A percentile compares a stretch with the other conserved stretches of the same genome.
Conservation (phyloP, 2,888 invertebrate species). For the Allolobophora icterica region DNA sequence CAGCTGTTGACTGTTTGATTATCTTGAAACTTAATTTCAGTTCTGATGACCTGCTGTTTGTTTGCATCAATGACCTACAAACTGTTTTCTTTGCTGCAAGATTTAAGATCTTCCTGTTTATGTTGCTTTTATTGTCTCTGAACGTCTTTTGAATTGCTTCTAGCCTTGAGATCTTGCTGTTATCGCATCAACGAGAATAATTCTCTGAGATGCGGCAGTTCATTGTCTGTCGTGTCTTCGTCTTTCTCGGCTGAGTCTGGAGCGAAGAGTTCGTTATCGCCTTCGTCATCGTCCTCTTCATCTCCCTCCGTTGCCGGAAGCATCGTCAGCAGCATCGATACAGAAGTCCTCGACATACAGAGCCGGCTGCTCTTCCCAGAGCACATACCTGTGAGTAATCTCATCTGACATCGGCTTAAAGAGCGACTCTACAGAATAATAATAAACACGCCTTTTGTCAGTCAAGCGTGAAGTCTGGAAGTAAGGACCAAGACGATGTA, state of each 20-base stretch:
- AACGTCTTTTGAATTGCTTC: background rate
- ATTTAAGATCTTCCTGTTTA: background rate
- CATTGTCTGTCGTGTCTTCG: conserved; percentile 33
- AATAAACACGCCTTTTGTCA: too few species aligned
- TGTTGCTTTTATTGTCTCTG: background rate
- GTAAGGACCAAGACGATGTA: too few species aligned
- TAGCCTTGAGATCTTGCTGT: conserved; percentile 40
- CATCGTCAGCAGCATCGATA: conserved; percentile 50
- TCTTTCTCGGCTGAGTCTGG: background rate
- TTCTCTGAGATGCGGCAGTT: conserved; percentile 33
- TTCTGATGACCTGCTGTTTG: background rate
- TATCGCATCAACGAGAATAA: conserved; percentile 43
- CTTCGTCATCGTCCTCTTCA: conserved; percentile 26
- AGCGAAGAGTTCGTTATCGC: background rate
- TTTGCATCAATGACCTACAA: background rate
- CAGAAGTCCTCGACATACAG: conserved; percentile 59
- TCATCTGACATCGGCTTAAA: background rate
- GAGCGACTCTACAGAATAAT: background rate
- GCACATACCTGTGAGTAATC: conserved; percentile 55
- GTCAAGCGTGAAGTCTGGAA: too few species aligned
- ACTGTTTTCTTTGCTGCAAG: background rate
- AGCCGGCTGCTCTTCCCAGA: conserved; percentile 57
- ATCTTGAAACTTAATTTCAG: background rate
- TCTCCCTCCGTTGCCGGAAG: conserved; percentile 32
- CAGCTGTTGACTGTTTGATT: too few species aligned